Evolutionary conservation across 1,140 invertebrate genomes (phyloP), one percentile per base, ranked within the genome.

Genomic region (Pomacea maculata): DNA sequence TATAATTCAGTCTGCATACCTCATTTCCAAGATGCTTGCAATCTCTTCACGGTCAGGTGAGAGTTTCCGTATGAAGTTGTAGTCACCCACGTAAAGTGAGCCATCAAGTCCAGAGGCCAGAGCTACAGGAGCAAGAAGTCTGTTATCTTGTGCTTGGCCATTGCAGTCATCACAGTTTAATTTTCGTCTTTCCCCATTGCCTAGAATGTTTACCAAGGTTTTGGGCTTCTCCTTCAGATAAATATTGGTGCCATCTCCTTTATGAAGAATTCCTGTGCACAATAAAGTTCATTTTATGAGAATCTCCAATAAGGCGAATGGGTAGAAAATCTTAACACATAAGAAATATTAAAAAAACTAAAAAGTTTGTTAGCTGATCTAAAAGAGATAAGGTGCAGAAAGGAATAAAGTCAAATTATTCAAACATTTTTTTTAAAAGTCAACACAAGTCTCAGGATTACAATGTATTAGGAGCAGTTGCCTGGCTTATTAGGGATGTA

Each of bases 221-320:
- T 96, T 93, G 0, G 97, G 97, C 88, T 97, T 96, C 88, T 99
- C 96, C 87, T 97, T 97, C 85, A 99, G 89, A 89, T 98, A 99
- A 81, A 98, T 97, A 88, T 98, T 99, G 0, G 96, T 96, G 34
- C 98, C 98, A 90, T 99, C 98, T 54, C 98, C 98, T 90, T 98
- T 98, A 91, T 99, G 97, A 2, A 99, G 93, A 83, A 99, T 98
- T 52, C 96, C 95, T 95, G 89, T 21, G 91, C 86, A 86, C 84
- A 83, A 83, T 54, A 75, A 68, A 45, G 9, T 70, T 70, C 11
- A 17, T 14, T 29, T 70, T 11, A 5, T 8, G 64, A 67, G 25
- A 67, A 67, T 19, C 64, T 67, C 17, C 12, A 70, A 7, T 25
- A 45, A 70, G 21, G 21, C 6, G 1, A 45, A 70, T 21, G 17